Conservation (phyloP, 1,140 invertebrate species). For the Pseudomyrmex pallidus region DNA sequence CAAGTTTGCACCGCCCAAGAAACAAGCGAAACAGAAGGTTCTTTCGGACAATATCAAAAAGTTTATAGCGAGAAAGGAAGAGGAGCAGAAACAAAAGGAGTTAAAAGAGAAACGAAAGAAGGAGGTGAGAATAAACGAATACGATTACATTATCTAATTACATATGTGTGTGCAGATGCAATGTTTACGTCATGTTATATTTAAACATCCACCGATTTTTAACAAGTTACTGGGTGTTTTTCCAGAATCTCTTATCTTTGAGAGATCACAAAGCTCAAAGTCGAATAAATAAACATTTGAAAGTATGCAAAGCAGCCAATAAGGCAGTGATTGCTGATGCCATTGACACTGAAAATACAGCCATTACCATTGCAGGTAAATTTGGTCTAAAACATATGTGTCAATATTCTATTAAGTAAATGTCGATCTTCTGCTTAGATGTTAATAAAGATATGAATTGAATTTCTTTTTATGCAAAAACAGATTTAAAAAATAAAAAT, state of each 20-base stretch:
- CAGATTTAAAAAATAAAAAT: no score
- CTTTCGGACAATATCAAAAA: conserved; percentile 92
- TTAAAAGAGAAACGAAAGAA: conserved; percentile 88
- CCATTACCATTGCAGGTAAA: conserved; percentile 88
- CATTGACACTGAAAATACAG: conserved; percentile 90
- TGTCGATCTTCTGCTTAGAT: no score
- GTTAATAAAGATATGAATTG: no score
- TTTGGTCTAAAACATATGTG: conserved; percentile 9
- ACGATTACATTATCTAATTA: background rate
- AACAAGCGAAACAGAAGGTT: conserved; percentile 88
- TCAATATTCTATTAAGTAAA: no score
- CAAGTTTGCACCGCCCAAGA: conserved; percentile 93
- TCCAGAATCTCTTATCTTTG: conserved; percentile 89
- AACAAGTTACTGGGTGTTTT: conserved; percentile 34
- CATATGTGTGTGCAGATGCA: background rate
- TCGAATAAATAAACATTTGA: conserved; percentile 89
- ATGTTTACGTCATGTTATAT: background rate
- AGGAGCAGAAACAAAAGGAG: conserved; percentile 90
- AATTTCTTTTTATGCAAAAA: no score
- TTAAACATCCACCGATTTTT: background rate
- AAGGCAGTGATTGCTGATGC: conserved; percentile 94
- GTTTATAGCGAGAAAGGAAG: conserved; percentile 92
- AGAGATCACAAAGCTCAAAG: conserved; percentile 90
- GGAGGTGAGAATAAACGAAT: conserved; percentile 79
- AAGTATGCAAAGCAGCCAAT: conserved; percentile 94